Base-by-base conservation (phyloP, 2,797 vertebrate genomes). In the Darevskia nairensis region DNA sequence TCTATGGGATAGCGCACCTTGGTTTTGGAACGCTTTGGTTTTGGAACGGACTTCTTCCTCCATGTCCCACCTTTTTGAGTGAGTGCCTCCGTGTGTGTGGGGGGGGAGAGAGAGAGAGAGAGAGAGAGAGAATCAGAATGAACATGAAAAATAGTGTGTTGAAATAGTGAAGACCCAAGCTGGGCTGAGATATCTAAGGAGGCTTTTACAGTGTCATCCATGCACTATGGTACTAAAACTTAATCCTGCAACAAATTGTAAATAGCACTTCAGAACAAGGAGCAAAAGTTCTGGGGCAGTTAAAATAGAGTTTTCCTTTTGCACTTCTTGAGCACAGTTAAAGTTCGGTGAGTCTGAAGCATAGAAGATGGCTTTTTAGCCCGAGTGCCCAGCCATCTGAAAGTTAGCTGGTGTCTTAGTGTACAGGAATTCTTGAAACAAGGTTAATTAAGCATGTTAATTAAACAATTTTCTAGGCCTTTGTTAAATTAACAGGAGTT, bases 391-490 rank as follows among this genome's bases (percentile, higher is more conserved):
- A 64, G 11, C 59, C 32, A 55, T 23, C 69, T 55, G 44, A 64
- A 80, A 76, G 46, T 50, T 50, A 72, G 46, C 41, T 76, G 64
- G 61, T 69, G 46, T 50, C 41, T 83, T 39, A n/a, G 35, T 32
- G 35, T 64, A 13, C 79, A 66, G 44, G 68, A 81, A 89, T 85
- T 74, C n/a, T 50, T 81, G 59, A 85, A 85, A 85, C n/a, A 68
- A 76, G 41, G 83, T 85, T 89, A 81, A 85, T 89, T 81, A 85
- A 74, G 23, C 55, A 39, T 55, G 69, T 81, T 89, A 85, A 89
- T 81, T 80, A 85, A 89, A 68, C 0, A 61, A 88, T 92, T 90
- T 90, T 44, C 80, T 55, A 85, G 77, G n/a, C 78, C 90, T 93
- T 66, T 91, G 76, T 66, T 80, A 87, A 84, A 90, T 80, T 3